Conservation (phyloP, 2,797 vertebrate species). For the Lepilemur septentrionalis region DNA sequence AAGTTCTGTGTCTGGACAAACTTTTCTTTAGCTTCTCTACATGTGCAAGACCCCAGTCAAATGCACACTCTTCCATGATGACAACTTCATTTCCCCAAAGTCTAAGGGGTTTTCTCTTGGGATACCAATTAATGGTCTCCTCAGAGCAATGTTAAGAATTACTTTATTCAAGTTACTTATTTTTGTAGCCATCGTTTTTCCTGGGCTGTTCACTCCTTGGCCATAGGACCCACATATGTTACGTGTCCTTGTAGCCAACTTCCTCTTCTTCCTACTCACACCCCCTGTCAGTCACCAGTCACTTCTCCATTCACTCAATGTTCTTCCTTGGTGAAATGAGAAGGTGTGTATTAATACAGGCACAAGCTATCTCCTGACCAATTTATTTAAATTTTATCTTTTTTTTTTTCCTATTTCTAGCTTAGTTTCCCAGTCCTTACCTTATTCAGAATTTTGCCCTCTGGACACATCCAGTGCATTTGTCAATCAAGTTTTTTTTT, state of each 20-base stretch:
- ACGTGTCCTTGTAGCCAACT: background rate
- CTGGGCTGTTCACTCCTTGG: background rate
- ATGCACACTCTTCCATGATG: background rate
- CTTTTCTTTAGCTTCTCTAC: background rate
- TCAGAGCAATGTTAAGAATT: background rate
- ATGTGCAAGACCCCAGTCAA: background rate
- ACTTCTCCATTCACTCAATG: background rate
- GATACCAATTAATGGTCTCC: background rate
- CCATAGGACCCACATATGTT: background rate
- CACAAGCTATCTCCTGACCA: background rate
- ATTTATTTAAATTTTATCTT: background rate
- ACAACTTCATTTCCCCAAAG: background rate
- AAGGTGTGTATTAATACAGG: background rate
- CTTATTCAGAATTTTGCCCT: background rate
- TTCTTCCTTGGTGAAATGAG: background rate
- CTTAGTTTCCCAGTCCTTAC: background rate
- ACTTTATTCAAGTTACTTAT: background rate
- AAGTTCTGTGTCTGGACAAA: background rate
- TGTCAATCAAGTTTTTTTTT: background rate
- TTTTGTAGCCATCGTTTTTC: background rate
- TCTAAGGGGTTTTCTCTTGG: background rate
- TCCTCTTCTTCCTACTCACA: background rate
- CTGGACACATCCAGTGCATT: background rate
- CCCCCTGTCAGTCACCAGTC: too few species aligned
- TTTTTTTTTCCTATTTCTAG: background rate